Evolutionary conservation across 1,140 invertebrate species (phyloP), one percentile per base, ranked within the genome.

Genomic region (Ectropis grisescens): DNA sequence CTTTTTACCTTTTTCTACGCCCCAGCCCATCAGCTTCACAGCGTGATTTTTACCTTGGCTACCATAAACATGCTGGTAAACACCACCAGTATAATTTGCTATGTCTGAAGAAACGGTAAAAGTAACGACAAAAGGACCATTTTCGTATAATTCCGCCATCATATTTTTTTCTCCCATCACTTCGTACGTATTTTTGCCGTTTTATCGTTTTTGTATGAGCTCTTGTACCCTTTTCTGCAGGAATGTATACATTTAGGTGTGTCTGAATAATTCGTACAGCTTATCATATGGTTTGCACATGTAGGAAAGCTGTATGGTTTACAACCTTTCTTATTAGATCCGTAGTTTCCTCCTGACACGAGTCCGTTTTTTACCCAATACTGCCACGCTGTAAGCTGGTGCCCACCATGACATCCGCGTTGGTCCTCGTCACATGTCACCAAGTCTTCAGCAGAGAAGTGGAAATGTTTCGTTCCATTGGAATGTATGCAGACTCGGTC

Each of bases 51-150:
- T 92, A 19, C 92, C 93, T 19, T 94, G 76, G 25, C 80, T 61
- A 19, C 92, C 92, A 35, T 84, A 75, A 2, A 87, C 85, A 65
- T 95, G 92, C 58, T 90, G 83, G 70, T 96, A 96, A 5, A 96
- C 92, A 46, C 93, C 91, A 85, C 44, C 31, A 82, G 94, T 94
- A 82, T 97, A 97, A 23, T 82, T 72, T 2, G 91, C 64, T 56
- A 97, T 91, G 81, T 97, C 95, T 38, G 85, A 85, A 70, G 93
- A 97, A 10, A 96, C 94, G 2, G 87, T 88, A 57, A 96, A 94
- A 16, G 90, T 90, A 0, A 84, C 93, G 80, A 95, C 93, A 1
- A 96, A 90, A 1, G 95, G 94, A 14, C 95, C 95, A 75, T 95
- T 92, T 5, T 69, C 89, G 78, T 88, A 87, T 11, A 97, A 89